phyloP scores from a whole-genome alignment of 2,888 invertebrate genomes.

The Arge pagana region DNA sequence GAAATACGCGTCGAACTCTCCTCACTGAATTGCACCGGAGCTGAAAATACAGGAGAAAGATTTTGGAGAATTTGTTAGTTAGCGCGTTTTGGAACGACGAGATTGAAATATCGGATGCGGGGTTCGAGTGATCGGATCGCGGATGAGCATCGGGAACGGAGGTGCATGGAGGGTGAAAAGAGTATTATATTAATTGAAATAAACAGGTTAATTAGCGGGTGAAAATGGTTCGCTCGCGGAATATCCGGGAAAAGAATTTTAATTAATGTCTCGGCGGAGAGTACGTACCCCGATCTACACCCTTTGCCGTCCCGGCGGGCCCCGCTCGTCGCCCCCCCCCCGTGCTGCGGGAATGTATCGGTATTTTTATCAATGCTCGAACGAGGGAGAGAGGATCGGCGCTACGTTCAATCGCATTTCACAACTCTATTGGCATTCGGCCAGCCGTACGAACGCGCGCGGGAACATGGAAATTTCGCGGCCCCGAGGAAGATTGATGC shows the following conservation, averaged over 20 bases:
- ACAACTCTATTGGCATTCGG: constrained; percentile 36
- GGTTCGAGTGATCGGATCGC: too few species aligned
- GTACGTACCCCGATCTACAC: not conserved
- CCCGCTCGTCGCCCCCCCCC: constrained; percentile 25
- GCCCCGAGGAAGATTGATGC: constrained; percentile 32
- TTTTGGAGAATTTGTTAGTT: too few species aligned
- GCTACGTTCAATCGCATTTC: constrained; percentile 21
- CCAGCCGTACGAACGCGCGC: constrained; percentile 27
- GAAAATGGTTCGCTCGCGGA: constrained; percentile 23
- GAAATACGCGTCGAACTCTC: too few species aligned
- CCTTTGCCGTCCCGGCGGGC: not conserved
- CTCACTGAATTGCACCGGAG: too few species aligned
- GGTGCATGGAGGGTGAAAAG: too few species aligned
- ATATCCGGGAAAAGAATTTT: constrained; percentile 45
- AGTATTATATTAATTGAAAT: too few species aligned
- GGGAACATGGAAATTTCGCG: constrained; percentile 21
- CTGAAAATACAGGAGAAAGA: too few species aligned
- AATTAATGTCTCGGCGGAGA: constrained; percentile 42
- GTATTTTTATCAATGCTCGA: constrained; percentile 24
- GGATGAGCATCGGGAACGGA: too few species aligned
- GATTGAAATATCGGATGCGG: too few species aligned
- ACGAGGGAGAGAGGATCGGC: not conserved
- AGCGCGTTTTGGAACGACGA: too few species aligned
- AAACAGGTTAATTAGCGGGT: constrained; percentile 19
- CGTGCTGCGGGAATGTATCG: constrained; percentile 26